These are phyloP conservation scores for human (Homo sapiens) DNA, from an alignment of 2,113 vertebrate species.

Conservation along the genomic window GRCh38 chr1:57694501-57695000, in stretches of 20 bases:
- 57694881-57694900: background rate
- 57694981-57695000: background rate
- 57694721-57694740: background rate
- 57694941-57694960: background rate
- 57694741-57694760: background rate
- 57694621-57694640: background rate
- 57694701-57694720: background rate
- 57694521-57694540: background rate
- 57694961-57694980: background rate
- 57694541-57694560: background rate
- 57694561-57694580: background rate
- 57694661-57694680: background rate
- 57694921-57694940: background rate
- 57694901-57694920: background rate
- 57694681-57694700: background rate
- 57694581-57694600: background rate
- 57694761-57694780: background rate
- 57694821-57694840: background rate
- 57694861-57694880: background rate
- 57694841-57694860: background rate
- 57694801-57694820: background rate
- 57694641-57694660: background rate
- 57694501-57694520: background rate
- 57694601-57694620: background rate
- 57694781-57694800: background rate